Base-by-base conservation (phyloP, 2,113 vertebrate species). In the Dasypus novemcinctus region DNA sequence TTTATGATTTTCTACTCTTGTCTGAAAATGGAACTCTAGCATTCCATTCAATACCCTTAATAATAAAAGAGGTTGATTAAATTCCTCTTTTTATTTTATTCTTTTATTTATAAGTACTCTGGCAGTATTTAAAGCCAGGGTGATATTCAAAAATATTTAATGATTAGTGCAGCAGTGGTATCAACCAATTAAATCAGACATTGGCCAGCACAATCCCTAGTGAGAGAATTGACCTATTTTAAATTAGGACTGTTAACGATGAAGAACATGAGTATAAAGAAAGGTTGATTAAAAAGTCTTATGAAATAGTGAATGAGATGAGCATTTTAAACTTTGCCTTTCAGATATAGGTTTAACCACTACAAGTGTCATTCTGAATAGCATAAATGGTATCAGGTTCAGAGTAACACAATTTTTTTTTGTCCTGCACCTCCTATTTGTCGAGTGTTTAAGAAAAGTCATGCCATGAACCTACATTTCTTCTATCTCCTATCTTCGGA, bases 71-170 rank as follows among this genome's bases (percentile, higher is more conserved):
- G 1, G 7, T 69, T 86, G 59, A 86, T 64, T 38, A 76, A 96
- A 82, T 13, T 85, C 57, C 18, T 63, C 27, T 63, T 63, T 63
- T 63, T 63, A 29, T 63, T 63, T 63, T 63, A 63, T 29, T 5
- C 64, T 33, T 96, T 81, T 15, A 20, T 46, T 75, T 71, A 84
- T 59, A 95, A 68, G 23, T 57, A 74, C 11, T 64, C 69, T 78
- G 38, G 72, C n/a, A 71, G 78, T 31, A 82, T 5, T 82, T 93
- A 66, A 18, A 41, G 29, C 71, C 72, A 25, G 38, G 63, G 8
- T 61, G 71, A n/a, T 74, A n/a, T 84, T 93, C 27, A 71, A 92
- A 92, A 87, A 64, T 38, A 33, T 84, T 88, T 88, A 64, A 72
- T 27, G 5, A 43, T 78, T 23, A 29, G 4, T 87, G 46, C 84